Base-by-base conservation (phyloP, 2,888 invertebrate species). In the Dromius quadrimaculatus region DNA sequence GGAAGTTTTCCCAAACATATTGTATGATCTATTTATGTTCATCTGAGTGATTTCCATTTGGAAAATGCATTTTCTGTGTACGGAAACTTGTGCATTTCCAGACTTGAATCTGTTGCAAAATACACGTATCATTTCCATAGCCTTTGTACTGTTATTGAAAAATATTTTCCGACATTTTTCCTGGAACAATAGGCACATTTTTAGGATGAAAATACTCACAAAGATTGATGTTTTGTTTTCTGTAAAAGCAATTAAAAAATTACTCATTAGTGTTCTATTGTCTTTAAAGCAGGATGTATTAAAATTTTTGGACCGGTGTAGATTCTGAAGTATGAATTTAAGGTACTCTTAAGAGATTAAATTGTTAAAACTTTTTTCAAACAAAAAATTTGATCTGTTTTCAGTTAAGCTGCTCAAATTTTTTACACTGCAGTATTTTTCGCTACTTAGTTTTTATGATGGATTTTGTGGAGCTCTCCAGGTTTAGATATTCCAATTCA, bases 331-430 rank as follows among this genome's bases (percentile, higher is more conserved):
- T 54, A 54, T 13, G 28, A 50, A 50, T 36, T 65, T 65, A 64
- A 65, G 65, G 47, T 50, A 36, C 65, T 65, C 50, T 47, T 9
- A 22, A 20, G 36, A 50, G 65, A 65, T 65, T 65, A 65, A 45
- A 19, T 32, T 47, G 64, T 65, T 64, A 50, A 32, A 65, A 65
- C 65, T 50, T 34, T 47, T 45, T 63, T n/a, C 45, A 43, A 63
- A 63, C 15, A 63, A 65, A 50, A 65, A 50, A 50, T 65, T 19
- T 50, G 54, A 65, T 65, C 65, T 65, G 50, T 50, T 65, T 38
- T 65, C 36, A 36, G 65, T 50, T 65, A 65, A 65, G 47, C 50
- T 65, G 50, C 38, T 65, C 22, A 47, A 20, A 34, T 47, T 64
- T 64, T 62, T 45, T 63, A 63, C 23, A 11, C n/a, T 8, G 43